Percentiles rank a stretch among this genome's conserved stretches.
phyloP scores from a whole-genome alignment of 2,888 invertebrate genomes.

The Sinohyriopsis cumingii region DNA sequence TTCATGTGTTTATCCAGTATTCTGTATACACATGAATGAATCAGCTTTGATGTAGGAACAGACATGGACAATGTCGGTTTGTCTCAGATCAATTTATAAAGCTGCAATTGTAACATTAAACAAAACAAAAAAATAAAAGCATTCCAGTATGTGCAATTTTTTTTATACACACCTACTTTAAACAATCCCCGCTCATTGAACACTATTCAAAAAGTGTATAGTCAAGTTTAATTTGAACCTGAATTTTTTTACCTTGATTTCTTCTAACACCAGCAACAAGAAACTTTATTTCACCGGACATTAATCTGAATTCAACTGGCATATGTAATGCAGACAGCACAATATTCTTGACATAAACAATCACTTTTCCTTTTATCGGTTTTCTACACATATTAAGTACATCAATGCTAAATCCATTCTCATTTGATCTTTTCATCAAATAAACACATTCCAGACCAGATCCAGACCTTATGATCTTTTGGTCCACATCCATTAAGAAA shows the following conservation, averaged over 20 bases:
- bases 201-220: no score
- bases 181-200: no score
- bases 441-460: slow-evolving; percentile 26
- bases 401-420: slow-evolving; percentile 35
- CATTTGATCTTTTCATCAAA: slow-evolving; percentile 26
- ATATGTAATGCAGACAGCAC: slow-evolving; percentile 10
- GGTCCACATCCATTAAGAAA: background rate
- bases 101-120: no score
- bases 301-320: slow-evolving; percentile 3
- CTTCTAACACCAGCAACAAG: slow-evolving; percentile 11
- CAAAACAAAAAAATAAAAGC: no score
- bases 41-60: no score
- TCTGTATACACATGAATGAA: no score
- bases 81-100: no score
- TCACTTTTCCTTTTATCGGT: slow-evolving; percentile 8
- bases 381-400: slow-evolving; percentile 32
- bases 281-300: slow-evolving; percentile 19
- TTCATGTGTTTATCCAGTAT: no score
- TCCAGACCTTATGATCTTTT: background rate
- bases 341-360: slow-evolving; percentile 19
- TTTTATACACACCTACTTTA: no score
- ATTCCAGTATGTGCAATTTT: no score
- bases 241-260: slow-evolving; percentile 1
- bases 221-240: no score
- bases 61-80: no score